Percentiles rank a stretch among this genome's conserved stretches.
Evolutionary conservation across 2,113 vertebrate species (phyloP).

Genomic region (Phrynocephalus versicolor): DNA sequence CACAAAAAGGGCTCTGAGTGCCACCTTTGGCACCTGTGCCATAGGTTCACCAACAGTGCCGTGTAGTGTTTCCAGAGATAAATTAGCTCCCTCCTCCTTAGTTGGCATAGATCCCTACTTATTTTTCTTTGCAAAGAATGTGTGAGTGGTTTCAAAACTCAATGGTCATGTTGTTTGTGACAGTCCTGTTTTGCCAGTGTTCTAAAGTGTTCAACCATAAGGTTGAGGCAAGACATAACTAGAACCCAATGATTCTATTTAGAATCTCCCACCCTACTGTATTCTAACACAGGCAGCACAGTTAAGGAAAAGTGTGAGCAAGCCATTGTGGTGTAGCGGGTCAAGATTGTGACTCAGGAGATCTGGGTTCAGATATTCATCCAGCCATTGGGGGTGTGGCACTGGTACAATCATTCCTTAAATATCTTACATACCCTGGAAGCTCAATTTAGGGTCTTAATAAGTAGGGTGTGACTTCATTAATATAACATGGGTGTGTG

Average conservation of each 20-base stretch:
- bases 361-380: too few relatives aligned
- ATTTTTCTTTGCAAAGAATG: constrained; percentile 36
- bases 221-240: not conserved
- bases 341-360: too few relatives aligned
- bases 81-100: constrained; percentile 35
- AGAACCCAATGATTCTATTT: not conserved
- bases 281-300: not conserved
- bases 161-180: constrained; percentile 7
- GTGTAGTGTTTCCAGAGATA: constrained; percentile 3
- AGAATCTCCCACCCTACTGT: not conserved
- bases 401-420: too few relatives aligned
- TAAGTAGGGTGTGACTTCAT: too few relatives aligned
- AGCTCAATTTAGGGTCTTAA: too few relatives aligned
- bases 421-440: too few relatives aligned
- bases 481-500: not conserved
- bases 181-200: constrained; percentile 29
- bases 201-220: constrained; percentile 29
- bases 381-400: too few relatives aligned
- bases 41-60: too few relatives aligned
- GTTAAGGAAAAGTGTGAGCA: not conserved
- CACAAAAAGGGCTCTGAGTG: too few relatives aligned
- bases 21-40: too few relatives aligned
- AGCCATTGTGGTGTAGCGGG: not conserved
- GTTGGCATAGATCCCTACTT: constrained; percentile 54
- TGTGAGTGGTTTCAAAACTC: constrained; percentile 31